Base-by-base conservation (phyloP, 2,888 invertebrate species). In the Rambutsinella grinnellia region DNA sequence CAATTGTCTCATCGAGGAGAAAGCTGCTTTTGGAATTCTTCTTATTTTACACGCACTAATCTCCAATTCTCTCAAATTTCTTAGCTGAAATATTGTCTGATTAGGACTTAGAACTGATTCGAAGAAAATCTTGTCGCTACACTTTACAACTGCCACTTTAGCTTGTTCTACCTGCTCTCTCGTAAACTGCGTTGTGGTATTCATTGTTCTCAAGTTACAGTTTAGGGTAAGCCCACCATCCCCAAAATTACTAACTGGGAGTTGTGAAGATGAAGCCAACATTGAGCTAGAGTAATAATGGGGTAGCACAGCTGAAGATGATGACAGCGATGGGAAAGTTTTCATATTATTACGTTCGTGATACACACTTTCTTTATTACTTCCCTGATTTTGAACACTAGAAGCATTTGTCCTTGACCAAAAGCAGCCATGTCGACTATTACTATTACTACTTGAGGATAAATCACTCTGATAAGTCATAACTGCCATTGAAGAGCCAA, bases 71-170 rank as follows among this genome's bases (percentile, higher is more conserved):
- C 81, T 80, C 57, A 87, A 80, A 62, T 85, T 83, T 24, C 81
- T 81, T 47, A 87, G 81, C 65, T 78, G 81, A 89, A 80, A 81
- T 15, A 83, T 61, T 54, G 68, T 77, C 72, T 79, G 81, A 65
- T 92, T 91, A 10, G 91, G 89, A 71, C 91, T 89, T 79, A 95
- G 87, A 75, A 91, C 90, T 88, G 94, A 94, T 88, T 94, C 94
- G 85, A 92, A 92, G 74, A 93, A 89, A 84, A 94, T 89, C 79
- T 92, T 90, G 85, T 92, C 91, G 86, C 92, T 93, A 88, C 95
- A 95, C 85, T 91, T 90, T 81, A 96, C 90, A 82, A 91, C 90
- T 81, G 96, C 88, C 23, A 62, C 46, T 19, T 36, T 71, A 83
- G 76, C 68, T 27, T 72, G 70, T 63, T 77, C 76, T 57, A 77